These are phyloP conservation scores for Condylura cristata DNA, from an alignment of 2,113 vertebrate genomes.

Conservation along the genomic window DNA sequence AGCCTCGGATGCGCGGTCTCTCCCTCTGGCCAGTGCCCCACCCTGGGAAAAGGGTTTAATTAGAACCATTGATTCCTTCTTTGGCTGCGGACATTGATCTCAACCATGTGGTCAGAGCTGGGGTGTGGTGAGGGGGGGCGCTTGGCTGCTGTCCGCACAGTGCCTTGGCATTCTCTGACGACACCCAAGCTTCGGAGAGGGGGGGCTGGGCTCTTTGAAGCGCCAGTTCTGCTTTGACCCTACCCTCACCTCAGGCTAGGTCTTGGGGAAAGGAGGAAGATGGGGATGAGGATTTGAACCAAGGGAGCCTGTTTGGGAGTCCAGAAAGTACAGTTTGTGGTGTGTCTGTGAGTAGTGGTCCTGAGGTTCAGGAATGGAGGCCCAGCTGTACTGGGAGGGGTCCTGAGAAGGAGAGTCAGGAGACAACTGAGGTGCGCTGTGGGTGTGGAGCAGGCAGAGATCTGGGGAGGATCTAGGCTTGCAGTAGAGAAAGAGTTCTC, in stretches of 20 bases:
- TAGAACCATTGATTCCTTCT: slow-evolving; percentile 75
- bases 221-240: not conserved
- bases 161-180: slow-evolving; percentile 28
- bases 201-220: not conserved
- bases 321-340: too few relatives aligned
- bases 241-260: not conserved
- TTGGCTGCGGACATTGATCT: slow-evolving; percentile 62
- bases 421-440: not conserved
- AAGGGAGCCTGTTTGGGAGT: not conserved
- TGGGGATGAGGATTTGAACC: not conserved
- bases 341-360: not conserved
- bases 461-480: slow-evolving; percentile 29
- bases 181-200: not conserved
- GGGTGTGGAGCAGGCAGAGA: not conserved
- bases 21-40: slow-evolving; percentile 34
- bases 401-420: not conserved
- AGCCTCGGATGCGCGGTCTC: not conserved
- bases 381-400: not conserved
- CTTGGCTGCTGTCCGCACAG: not conserved
- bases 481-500: slow-evolving; percentile 42
- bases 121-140: not conserved
- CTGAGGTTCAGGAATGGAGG: not conserved
- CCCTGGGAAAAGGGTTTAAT: slow-evolving; percentile 75
- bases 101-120: slow-evolving; percentile 54
- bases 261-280: slow-evolving; percentile 1